Conservation (phyloP, 2,888 invertebrate genomes). For the Tipula confusa region DNA sequence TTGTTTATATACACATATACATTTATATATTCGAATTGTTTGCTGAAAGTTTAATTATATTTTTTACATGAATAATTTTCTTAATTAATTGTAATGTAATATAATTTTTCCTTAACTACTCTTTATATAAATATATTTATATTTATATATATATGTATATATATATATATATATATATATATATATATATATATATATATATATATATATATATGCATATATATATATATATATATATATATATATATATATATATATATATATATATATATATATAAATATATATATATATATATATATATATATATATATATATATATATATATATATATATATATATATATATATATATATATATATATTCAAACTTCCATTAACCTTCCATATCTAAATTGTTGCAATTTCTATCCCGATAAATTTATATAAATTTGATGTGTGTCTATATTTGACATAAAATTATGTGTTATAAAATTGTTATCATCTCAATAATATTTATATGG, state of each 20-base stretch:
- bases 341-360: not conserved
- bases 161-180: not conserved
- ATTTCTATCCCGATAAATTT: not conserved
- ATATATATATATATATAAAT: not conserved
- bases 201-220: not conserved
- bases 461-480: not conserved
- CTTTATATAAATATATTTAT: not conserved
- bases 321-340: not conserved
- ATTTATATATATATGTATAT: not conserved
- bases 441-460: not conserved
- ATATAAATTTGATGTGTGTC: not conserved
- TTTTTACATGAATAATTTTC: not conserved
- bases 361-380: not conserved
- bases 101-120: too few relatives aligned
- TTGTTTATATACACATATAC: not conserved
- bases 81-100: not conserved
- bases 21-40: not conserved
- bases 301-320: not conserved
- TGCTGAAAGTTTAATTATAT: not conserved
- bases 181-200: not conserved
- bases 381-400: not conserved
- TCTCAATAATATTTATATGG: not conserved
- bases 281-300: not conserved
- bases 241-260: not conserved
- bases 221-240: not conserved